These are phyloP conservation scores for Stenotaenia linearis DNA, from an alignment of 2,888 invertebrate species.

Conservation along the genomic window DNA sequence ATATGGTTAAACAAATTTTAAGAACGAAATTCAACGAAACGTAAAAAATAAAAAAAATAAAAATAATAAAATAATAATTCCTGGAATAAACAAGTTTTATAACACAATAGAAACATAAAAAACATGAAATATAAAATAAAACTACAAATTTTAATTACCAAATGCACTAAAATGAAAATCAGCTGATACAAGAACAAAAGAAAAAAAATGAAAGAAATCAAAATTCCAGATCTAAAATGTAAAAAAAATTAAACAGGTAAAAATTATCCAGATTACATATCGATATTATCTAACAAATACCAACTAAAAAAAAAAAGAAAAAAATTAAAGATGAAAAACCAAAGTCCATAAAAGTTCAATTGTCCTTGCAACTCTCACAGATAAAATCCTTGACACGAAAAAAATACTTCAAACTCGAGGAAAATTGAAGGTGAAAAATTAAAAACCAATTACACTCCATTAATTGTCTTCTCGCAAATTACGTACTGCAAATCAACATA, in stretches of 20 bases:
- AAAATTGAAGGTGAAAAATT: not conserved
- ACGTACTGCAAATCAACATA: not conserved
- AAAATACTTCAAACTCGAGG: not conserved
- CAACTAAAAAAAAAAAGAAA: not conserved
- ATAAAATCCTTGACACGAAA: constrained; percentile 5
- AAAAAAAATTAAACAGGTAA: too few species aligned
- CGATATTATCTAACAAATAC: not conserved
- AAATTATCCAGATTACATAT: not conserved
- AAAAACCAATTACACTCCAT: not conserved
- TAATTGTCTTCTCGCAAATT: not conserved
- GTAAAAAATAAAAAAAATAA: not conserved
- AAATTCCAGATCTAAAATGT: not conserved
- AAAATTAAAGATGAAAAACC: not conserved
- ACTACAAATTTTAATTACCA: not conserved
- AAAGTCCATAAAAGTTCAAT: not conserved
- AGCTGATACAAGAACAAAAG: not conserved
- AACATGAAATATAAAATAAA: not conserved
- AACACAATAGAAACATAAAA: not conserved
- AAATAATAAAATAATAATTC: not conserved
- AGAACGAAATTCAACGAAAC: not conserved
- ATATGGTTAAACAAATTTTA: not conserved
- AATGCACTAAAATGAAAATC: not conserved
- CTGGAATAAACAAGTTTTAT: too few species aligned
- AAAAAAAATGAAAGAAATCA: not conserved
- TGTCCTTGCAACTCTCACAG: not conserved